Percentiles rank a stretch among this genome's conserved stretches.
Evolutionary conservation across 2,888 invertebrate genomes (phyloP).

Genomic region (Pecten maximus): DNA sequence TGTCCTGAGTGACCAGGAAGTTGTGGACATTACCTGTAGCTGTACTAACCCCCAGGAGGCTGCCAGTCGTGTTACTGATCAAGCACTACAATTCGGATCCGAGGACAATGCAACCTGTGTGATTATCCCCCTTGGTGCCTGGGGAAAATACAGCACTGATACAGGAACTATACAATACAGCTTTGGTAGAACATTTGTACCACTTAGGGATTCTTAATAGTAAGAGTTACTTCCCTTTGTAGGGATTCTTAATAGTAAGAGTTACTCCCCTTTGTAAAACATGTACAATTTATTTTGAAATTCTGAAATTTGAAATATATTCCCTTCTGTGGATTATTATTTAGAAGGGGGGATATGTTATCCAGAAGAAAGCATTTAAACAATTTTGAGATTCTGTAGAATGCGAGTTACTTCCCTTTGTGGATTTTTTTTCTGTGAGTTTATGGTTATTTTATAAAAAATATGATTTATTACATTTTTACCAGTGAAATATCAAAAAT

Average conservation of each 20-base stretch:
- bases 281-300: too few species aligned
- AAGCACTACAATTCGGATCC: conserved; percentile 84
- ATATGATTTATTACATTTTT: too few species aligned
- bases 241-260: background rate
- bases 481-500: too few species aligned
- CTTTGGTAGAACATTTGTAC: conserved; percentile 67
- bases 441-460: background rate
- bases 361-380: too few species aligned
- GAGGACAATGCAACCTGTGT: conserved; percentile 84
- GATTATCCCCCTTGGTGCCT: conserved; percentile 84
- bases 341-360: too few species aligned
- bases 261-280: background rate
- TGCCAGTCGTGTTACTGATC: conserved; percentile 83
- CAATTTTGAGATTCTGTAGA: too few species aligned
- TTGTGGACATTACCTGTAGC: conserved; percentile 82
- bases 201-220: background rate
- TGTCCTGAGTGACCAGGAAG: conserved; percentile 83
- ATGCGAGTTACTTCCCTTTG: too few species aligned
- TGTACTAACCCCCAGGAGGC: conserved; percentile 83
- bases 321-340: too few species aligned
- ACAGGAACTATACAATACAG: conserved; percentile 71
- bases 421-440: background rate
- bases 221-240: background rate
- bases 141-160: conserved; percentile 82
- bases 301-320: too few species aligned